Conservation (phyloP, 2,113 vertebrate species). For the Aleadryas rufinucha region DNA sequence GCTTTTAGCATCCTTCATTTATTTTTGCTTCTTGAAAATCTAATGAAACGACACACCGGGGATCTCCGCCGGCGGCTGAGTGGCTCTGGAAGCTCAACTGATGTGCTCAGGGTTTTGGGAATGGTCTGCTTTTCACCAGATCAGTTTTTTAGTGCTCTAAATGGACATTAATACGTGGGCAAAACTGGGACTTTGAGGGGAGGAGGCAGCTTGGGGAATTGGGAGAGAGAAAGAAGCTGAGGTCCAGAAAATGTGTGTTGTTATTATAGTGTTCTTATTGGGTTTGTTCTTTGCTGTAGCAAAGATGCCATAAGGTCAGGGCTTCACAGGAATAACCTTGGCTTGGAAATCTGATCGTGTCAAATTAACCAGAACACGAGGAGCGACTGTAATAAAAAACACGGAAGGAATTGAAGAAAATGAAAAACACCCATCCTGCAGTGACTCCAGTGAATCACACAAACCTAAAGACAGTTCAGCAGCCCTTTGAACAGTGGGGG, state of each 20-base stretch:
- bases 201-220: not conserved
- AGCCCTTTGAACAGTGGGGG: not conserved
- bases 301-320: not conserved
- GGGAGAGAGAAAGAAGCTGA: not conserved
- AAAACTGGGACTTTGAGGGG: not conserved
- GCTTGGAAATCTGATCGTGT: not conserved
- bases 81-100: not conserved
- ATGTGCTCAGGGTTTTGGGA: not conserved
- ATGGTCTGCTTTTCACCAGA: not conserved
- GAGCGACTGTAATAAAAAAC: not conserved
- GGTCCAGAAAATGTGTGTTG: not conserved
- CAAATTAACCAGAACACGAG: not conserved
- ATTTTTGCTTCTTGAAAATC: not conserved
- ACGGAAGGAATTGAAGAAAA: not conserved
- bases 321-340: not conserved
- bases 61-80: not conserved
- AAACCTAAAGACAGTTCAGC: not conserved
- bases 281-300: not conserved
- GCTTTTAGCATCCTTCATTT: not conserved
- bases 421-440: fast-evolving
- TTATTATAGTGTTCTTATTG: not conserved
- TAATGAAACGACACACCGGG: not conserved
- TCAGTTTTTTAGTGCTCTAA: not conserved
- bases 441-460: not conserved
- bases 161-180: not conserved